Conservation (phyloP, 2,113 vertebrate genomes). For the Urocynchramus pylzowi region DNA sequence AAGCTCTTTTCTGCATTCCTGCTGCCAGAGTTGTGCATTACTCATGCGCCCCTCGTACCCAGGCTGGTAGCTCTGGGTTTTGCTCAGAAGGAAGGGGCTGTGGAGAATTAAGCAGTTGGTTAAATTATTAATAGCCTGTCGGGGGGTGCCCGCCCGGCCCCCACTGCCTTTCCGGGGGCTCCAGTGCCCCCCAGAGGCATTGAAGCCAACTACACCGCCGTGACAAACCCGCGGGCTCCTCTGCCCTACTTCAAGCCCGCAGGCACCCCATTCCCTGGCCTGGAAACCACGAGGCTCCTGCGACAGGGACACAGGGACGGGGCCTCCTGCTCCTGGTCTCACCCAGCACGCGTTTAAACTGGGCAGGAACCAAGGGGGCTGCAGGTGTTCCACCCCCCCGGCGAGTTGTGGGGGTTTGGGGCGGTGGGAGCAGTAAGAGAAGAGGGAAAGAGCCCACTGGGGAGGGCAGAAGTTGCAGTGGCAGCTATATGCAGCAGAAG, state of each 20-base stretch:
- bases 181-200: slow-evolving; percentile 56
- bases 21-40: neutral
- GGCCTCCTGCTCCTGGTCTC: accelerated
- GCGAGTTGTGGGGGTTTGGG: accelerated
- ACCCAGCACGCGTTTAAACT: accelerated
- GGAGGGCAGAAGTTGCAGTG: neutral
- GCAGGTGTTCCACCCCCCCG: neutral
- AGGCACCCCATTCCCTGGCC: neutral
- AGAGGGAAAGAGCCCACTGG: accelerated
- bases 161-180: neutral
- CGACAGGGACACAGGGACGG: accelerated
- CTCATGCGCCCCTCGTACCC: neutral
- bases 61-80: neutral
- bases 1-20: neutral
- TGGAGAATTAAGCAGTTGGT: neutral
- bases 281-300: accelerated
- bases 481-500: neutral
- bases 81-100: neutral
- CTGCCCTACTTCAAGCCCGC: neutral
- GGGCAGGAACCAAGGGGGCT: accelerated
- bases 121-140: slow-evolving; percentile 16
- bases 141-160: neutral
- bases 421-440: neutral
- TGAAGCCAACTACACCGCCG: neutral
- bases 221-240: neutral